A percentile compares a stretch with the other conserved stretches of the same genome.
phyloP scores from a whole-genome alignment of 2,113 vertebrate genomes.

The Eurystomus gularis region DNA sequence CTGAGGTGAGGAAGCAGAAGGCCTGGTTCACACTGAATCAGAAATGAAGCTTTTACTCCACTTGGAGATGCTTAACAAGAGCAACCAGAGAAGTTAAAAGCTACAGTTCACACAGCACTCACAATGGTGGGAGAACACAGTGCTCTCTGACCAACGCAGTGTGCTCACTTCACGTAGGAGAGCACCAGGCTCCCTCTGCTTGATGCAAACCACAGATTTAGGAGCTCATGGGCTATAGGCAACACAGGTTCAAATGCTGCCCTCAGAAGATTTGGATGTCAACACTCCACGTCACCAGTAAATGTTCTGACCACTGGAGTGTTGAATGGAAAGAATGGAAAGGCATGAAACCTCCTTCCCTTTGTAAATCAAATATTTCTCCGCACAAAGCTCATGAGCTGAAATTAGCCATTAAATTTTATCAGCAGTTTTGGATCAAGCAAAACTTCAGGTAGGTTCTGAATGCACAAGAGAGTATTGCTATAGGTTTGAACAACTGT shows the following conservation, averaged over 20 bases:
- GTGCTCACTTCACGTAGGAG: not conserved
- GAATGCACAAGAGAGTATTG: not conserved
- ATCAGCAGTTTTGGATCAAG: not conserved
- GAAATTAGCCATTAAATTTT: not conserved
- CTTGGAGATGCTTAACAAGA: not conserved
- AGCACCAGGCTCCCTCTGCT: not conserved
- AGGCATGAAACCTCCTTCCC: not conserved
- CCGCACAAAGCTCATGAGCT: not conserved
- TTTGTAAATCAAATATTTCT: not conserved
- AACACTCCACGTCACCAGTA: fast-evolving
- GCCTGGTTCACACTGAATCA: not conserved
- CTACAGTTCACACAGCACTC: not conserved
- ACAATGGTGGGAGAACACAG: fast-evolving
- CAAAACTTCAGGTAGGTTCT: not conserved
- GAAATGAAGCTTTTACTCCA: not conserved
- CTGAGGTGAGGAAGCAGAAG: not conserved
- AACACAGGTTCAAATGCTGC: not conserved
- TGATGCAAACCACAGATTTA: not conserved
- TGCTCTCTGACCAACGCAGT: not conserved
- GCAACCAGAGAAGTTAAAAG: not conserved
- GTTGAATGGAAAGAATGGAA: not conserved
- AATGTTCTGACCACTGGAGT: not conserved
- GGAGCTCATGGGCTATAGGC: fast-evolving
- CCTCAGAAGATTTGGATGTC: not conserved
- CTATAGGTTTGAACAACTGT: not conserved